A percentile compares a stretch with the other conserved stretches of the same genome.
Evolutionary conservation across 2,888 invertebrate genomes (phyloP).

Genomic region (Trisateles emortualis): DNA sequence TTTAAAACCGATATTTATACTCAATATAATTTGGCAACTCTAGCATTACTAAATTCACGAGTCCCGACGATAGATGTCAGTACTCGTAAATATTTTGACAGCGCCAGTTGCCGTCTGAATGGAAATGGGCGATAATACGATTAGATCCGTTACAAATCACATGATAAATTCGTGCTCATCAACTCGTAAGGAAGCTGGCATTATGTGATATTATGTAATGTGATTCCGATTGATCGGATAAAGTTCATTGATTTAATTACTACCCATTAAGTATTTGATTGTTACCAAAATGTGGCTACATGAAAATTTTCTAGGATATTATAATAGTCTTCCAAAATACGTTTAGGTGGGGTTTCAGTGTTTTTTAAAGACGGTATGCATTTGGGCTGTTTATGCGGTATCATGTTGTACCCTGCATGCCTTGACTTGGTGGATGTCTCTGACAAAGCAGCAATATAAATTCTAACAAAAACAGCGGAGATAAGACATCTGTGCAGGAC

Average conservation of each 20-base stretch:
- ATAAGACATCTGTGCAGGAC: too few relatives aligned
- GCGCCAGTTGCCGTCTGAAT: constrained; percentile 34
- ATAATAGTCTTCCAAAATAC: too few relatives aligned
- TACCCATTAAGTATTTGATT: too few relatives aligned
- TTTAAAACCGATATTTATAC: constrained; percentile 24
- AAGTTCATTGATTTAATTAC: neutral
- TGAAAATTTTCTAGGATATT: too few relatives aligned
- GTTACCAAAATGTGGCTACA: too few relatives aligned
- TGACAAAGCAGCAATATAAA: too few relatives aligned
- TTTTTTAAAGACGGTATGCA: too few relatives aligned
- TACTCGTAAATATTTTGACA: constrained; percentile 50
- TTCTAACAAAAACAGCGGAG: too few relatives aligned
- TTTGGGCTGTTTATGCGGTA: too few relatives aligned
- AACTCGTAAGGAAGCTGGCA: constrained; percentile 38
- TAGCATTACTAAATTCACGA: constrained; percentile 33
- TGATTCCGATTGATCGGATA: neutral
- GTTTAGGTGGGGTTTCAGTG: too few relatives aligned
- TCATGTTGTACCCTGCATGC: too few relatives aligned
- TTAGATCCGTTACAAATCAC: constrained; percentile 45
- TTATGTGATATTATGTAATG: constrained; percentile 26
- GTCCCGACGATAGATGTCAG: constrained; percentile 39
- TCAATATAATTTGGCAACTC: constrained; percentile 32
- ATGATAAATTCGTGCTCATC: constrained; percentile 36
- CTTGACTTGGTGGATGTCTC: too few relatives aligned
- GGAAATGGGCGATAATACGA: constrained; percentile 42